Base-by-base conservation (phyloP, 2,797 vertebrate species). In the Rhinogobio ventralis region DNA sequence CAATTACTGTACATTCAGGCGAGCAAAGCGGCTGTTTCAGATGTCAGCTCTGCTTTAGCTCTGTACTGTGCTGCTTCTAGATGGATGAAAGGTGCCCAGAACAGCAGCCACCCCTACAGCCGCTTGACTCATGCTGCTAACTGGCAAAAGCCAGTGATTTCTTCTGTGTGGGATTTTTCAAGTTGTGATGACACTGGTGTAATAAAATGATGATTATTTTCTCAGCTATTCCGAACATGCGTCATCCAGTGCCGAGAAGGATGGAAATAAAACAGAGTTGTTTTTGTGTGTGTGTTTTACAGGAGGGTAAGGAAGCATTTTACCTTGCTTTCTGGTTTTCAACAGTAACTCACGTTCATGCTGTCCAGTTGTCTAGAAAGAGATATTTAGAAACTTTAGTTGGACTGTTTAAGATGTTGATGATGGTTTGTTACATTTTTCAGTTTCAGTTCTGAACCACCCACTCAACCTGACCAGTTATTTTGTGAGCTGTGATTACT, bases 151-250 rank as follows among this genome's bases (percentile, higher is more conserved):
- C 79, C 87, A 90, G 91, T 90, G 88, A 88, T 88, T 85, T 85
- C 81, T 86, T 75, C 79, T 85, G 66, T 83, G 86, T 76, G 86
- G 81, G 89, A 86, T 89, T 90, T 86, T 89, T 87, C 68, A 68
- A 82, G 85, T 89, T 89, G 80, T 81, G 90, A 91, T 91, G 86
- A 92, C 87, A 90, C 89, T 81, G 71, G 82, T 79, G 86, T 84
- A 93, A 92, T 92, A 90, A 93, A 92, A 91, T 85, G 42, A 79
- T 88, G 89, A 90, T 93, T 92, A 91, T 92, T 92, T 92, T 92
- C 88, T 84, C 79, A 85, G 81, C 86, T 88, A 78, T 92, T 92
- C 92, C 72, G 87, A 90, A 92, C 75, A 87, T 93, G 92, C 91
- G 89, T 93, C 93, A 94, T 88, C 88, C 87, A 64, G 90, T 88